These are phyloP conservation scores for Drosophila punjabiensis DNA, from an alignment of 1,140 invertebrate species.

Conservation along the genomic window DNA sequence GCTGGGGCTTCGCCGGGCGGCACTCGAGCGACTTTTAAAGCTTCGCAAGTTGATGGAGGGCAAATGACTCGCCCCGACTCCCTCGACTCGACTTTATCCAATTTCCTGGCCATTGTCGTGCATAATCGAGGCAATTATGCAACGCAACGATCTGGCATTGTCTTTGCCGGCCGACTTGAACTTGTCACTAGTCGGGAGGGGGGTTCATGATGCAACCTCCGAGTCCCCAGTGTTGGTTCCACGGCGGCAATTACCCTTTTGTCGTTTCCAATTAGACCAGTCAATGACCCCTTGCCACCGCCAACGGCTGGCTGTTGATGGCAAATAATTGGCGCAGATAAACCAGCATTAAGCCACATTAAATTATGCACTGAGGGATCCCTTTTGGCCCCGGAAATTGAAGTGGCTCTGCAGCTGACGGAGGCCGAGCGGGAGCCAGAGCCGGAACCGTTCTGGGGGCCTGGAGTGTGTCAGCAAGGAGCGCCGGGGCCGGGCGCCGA, in stretches of 20 bases:
- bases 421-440: not conserved
- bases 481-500: constrained; percentile 4
- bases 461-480: constrained; percentile 24
- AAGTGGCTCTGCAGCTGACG: constrained; percentile 31
- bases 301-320: constrained; percentile 31
- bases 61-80: constrained; percentile 1
- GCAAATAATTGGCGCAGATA: constrained; percentile 61
- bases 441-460: not conserved
- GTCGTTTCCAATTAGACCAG: constrained; percentile 52
- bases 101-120: constrained; percentile 26
- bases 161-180: constrained; percentile 25
- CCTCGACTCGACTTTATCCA: not conserved
- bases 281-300: constrained; percentile 50
- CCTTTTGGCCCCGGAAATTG: constrained; percentile 19
- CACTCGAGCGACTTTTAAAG: constrained; percentile 38
- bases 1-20: constrained; percentile 28
- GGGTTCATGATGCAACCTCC: constrained; percentile 16
- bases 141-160: constrained; percentile 41
- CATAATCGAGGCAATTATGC: constrained; percentile 55
- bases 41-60: constrained; percentile 19
- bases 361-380: constrained; percentile 65
- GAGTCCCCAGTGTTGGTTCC: constrained; percentile 3
- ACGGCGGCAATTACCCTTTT: constrained; percentile 39
- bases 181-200: constrained; percentile 18
- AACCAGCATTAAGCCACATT: constrained; percentile 65